Conservation (phyloP, 2,888 invertebrate genomes). For the Zygothrica quintamaculata region DNA sequence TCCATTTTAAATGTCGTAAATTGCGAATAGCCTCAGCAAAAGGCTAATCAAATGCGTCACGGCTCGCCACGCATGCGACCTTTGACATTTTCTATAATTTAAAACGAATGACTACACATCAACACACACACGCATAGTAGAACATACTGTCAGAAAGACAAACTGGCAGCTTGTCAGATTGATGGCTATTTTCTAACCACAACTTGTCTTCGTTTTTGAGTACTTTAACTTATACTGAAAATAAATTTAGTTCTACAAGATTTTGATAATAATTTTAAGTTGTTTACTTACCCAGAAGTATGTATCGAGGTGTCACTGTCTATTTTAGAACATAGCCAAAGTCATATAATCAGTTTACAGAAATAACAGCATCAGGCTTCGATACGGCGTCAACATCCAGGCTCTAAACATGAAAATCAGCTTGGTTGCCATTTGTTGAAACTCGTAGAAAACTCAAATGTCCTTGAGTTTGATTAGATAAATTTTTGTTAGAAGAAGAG, state of each 20-base stretch:
- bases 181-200: conserved; percentile 8
- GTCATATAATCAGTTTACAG: conserved; percentile 37
- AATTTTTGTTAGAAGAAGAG: conserved; percentile 6
- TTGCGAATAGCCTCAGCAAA: conserved; percentile 29
- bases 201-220: conserved; percentile 14
- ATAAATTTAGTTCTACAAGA: no score
- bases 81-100: conserved; percentile 55
- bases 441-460: conserved; percentile 13
- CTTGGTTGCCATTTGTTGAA: conserved; percentile 14
- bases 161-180: conserved; percentile 3
- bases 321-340: conserved; percentile 58
- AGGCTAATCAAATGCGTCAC: conserved; percentile 61
- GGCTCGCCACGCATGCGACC: conserved; percentile 53
- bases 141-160: conserved; percentile 13
- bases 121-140: background rate
- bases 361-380: background rate
- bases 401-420: conserved; percentile 36
- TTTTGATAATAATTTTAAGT: no score
- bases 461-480: conserved; percentile 40
- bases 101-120: conserved; percentile 22
- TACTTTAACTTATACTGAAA: background rate
- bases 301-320: conserved; percentile 7
- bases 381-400: conserved; percentile 5
- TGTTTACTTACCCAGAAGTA: no score
- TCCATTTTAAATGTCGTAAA: conserved; percentile 46